Base-by-base conservation (phyloP, 2,797 vertebrate genomes). In the Chloroceryle amazona region DNA sequence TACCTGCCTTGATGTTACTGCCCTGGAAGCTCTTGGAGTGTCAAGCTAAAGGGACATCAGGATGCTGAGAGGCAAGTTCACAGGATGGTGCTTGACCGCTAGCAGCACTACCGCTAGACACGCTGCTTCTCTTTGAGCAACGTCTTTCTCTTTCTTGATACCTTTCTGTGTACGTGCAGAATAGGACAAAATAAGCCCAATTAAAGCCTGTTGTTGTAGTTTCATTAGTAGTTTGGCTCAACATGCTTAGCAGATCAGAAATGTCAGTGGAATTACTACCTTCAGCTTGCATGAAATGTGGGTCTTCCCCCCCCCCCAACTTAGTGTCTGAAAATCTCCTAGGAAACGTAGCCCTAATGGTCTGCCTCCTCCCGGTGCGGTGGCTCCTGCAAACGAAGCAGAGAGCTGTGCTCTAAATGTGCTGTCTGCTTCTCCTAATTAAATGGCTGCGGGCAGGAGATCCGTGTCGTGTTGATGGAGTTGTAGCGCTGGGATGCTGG, bases 251-350 rank as follows among this genome's bases (percentile, higher is more conserved):
- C 13, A 26, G 67, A 62, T 9, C 10, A 65, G 52, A 29, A 80
- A 46, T 16, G 41, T 31, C 51, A 10, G 46, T 11, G 13, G 71
- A 66, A 88, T 71, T 26, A 29, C n/a, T 61, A 7, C 87, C 52
- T 90, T 89, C 80, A 72, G 58, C 22, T 33, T 37, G 21, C 13
- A 5, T 1, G 16, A 84, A 88, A 72, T 9, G 73, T 26, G 46
- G 44, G 42, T 2, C 18, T 29, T 11, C 11, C 23, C 25, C 0
- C 1, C 9, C 21, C 31, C 17, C 58, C 19, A 46, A 54, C 35
- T 19, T 14, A 39, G 71, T 57, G 91, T 91, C 93, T 79, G 89
- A 94, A 97, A 86, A 97, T 96, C 94, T 96, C 97, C 91, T 94
- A 80, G 89, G 87, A 92, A 91, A 93, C 81, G 3, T 6, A 46